Conservation (phyloP, 2,888 invertebrate genomes). For the Epinotia ramella region DNA sequence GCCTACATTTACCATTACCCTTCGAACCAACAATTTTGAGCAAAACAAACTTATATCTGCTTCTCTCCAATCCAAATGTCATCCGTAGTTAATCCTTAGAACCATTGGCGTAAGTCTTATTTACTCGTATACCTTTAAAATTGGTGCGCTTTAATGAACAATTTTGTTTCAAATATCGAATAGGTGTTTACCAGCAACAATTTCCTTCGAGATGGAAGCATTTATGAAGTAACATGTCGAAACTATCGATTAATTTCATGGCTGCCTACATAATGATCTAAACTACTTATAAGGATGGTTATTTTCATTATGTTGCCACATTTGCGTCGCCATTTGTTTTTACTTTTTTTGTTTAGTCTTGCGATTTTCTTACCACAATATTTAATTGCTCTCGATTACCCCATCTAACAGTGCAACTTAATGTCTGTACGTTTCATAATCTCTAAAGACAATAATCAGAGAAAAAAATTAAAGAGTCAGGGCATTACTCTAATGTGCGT, state of each 20-base stretch:
- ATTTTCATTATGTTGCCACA: constrained; percentile 45
- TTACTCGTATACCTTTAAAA: neutral
- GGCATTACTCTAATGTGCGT: constrained; percentile 72
- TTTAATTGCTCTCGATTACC: constrained; percentile 52
- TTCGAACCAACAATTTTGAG: constrained; percentile 53
- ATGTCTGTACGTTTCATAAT: constrained; percentile 67
- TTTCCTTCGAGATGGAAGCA: constrained; percentile 69
- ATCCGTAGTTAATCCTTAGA: constrained; percentile 38
- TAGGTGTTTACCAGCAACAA: constrained; percentile 64
- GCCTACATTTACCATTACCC: constrained; percentile 52
- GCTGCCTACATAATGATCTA: constrained; percentile 66
- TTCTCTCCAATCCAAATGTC: constrained; percentile 7
- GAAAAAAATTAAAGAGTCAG: constrained; percentile 62
- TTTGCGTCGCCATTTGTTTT: constrained; percentile 27
- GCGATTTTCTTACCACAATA: constrained; percentile 21
- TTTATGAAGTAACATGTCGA: constrained; percentile 68
- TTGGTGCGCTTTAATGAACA: neutral
- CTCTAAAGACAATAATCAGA: constrained; percentile 72
- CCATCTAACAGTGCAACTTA: constrained; percentile 55
- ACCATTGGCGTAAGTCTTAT: neutral
- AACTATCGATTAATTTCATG: constrained; percentile 73
- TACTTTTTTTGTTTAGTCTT: neutral
- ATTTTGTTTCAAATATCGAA: constrained; percentile 42
- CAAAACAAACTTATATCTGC: constrained; percentile 36
- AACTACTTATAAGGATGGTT: constrained; percentile 47